A percentile compares a stretch with the other conserved stretches of the same genome.
These are phyloP conservation scores for Phrynosoma platyrhinos DNA, from an alignment of 2,113 vertebrate species.

Conservation along the genomic window DNA sequence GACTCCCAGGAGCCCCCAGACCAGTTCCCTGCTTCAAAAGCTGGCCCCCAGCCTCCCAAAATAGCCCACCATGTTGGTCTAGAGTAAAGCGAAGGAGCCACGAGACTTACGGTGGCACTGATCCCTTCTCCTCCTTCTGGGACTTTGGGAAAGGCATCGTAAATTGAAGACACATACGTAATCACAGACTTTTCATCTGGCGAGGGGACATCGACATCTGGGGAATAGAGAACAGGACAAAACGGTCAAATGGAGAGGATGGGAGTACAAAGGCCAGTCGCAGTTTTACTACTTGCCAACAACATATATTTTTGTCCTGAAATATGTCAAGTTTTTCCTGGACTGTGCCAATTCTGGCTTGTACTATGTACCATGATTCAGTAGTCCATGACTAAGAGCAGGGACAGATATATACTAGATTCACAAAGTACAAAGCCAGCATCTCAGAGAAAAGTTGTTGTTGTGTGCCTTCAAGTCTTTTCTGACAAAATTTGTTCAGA, in stretches of 20 bases:
- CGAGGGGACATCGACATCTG: constrained; percentile 95
- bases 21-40: no score
- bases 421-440: no score
- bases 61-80: not conserved
- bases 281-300: not conserved
- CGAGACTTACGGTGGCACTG: constrained; percentile 84
- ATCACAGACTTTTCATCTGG: constrained; percentile 99
- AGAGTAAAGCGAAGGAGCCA: not conserved
- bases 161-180: constrained; percentile 98
- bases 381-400: no score
- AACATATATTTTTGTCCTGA: no score
- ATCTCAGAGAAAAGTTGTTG: no score
- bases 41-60: not conserved
- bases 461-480: no score
- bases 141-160: constrained; percentile 98
- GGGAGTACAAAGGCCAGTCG: not conserved
- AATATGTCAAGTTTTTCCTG: no score
- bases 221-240: not conserved
- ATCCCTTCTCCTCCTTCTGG: constrained; percentile 97
- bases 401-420: no score
- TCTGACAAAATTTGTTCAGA: no score
- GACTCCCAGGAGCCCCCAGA: no score
- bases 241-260: constrained; percentile 21
- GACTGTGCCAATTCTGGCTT: no score
- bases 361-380: no score